phyloP scores from a whole-genome alignment of 2,888 invertebrate species.

The Rhingia campestris region DNA sequence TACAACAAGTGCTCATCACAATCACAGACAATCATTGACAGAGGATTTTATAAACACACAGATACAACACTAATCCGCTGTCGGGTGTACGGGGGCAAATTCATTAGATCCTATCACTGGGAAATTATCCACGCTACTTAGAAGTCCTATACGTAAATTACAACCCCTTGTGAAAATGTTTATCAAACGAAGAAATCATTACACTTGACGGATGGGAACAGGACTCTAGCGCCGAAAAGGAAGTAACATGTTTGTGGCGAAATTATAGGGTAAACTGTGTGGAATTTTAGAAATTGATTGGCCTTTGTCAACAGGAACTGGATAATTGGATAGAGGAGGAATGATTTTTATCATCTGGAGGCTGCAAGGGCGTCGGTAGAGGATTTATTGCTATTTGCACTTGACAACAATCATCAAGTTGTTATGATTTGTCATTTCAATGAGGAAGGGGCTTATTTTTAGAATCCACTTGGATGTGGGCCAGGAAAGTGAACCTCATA shows the following conservation, averaged over 20 bases:
- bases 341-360: neutral
- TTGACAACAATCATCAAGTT: slow-evolving; percentile 10
- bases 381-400: neutral
- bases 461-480: no score
- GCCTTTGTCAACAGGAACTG: slow-evolving; percentile 36
- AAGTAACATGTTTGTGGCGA: slow-evolving; percentile 19
- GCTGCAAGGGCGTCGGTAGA: neutral
- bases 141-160: slow-evolving; percentile 21
- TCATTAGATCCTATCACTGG: slow-evolving; percentile 35
- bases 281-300: slow-evolving; percentile 47
- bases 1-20: slow-evolving; percentile 72
- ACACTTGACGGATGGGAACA: neutral
- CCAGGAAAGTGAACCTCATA: no score
- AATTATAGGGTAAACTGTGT: slow-evolving; percentile 46
- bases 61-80: slow-evolving; percentile 36
- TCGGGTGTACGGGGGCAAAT: neutral
- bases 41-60: slow-evolving; percentile 44
- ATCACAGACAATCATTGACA: slow-evolving; percentile 48
- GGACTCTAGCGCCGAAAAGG: neutral
- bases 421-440: neutral
- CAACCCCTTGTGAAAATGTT: slow-evolving; percentile 34
- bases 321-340: slow-evolving; percentile 46
- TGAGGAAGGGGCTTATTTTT: neutral
- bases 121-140: slow-evolving; percentile 36
- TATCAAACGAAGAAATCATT: slow-evolving; percentile 30